Evolutionary conservation across 2,797 vertebrate genomes (phyloP).

Genomic region (Betta splendens): DNA sequence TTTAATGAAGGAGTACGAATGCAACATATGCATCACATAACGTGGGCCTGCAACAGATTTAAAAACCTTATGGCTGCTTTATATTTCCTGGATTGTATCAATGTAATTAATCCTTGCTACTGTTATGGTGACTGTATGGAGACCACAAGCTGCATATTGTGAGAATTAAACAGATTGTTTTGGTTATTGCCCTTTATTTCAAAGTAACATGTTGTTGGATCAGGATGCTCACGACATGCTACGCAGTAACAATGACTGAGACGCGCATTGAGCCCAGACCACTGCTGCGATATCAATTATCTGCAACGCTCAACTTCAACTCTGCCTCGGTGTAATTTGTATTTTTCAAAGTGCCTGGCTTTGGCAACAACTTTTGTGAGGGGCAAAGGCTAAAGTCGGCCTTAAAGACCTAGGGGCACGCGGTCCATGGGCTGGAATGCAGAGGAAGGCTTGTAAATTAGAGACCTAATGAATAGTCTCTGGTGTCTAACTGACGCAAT

Average conservation of each 20-base stretch:
- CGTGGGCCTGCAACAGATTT: slow-evolving; percentile 12
- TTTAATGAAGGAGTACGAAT: slow-evolving; percentile 49
- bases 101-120: too few relatives aligned
- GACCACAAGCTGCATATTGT: too few relatives aligned
- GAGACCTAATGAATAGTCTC: slow-evolving; percentile 95
- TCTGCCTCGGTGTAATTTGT: slow-evolving; percentile 32
- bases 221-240: too few relatives aligned
- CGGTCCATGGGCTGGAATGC: slow-evolving; percentile 88
- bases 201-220: too few relatives aligned
- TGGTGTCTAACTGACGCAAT: slow-evolving; percentile 96
- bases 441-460: slow-evolving; percentile 96
- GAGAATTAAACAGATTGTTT: too few relatives aligned
- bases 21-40: slow-evolving; percentile 26
- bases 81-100: too few relatives aligned
- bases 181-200: too few relatives aligned
- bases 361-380: slow-evolving; percentile 51
- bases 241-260: too few relatives aligned
- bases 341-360: slow-evolving; percentile 43
- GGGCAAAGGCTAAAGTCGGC: slow-evolving; percentile 72
- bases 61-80: too few relatives aligned
- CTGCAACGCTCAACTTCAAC: slow-evolving; percentile 14
- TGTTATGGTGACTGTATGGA: too few relatives aligned
- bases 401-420: slow-evolving; percentile 80
- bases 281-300: slow-evolving; percentile 3
- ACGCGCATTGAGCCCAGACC: too few relatives aligned